Percentiles rank a stretch among this genome's conserved stretches.
Conservation (phyloP, 30 jellyfish, hydroid and myxozoan species). For the Aurelia aurita complex sp. Pacific region DNA sequence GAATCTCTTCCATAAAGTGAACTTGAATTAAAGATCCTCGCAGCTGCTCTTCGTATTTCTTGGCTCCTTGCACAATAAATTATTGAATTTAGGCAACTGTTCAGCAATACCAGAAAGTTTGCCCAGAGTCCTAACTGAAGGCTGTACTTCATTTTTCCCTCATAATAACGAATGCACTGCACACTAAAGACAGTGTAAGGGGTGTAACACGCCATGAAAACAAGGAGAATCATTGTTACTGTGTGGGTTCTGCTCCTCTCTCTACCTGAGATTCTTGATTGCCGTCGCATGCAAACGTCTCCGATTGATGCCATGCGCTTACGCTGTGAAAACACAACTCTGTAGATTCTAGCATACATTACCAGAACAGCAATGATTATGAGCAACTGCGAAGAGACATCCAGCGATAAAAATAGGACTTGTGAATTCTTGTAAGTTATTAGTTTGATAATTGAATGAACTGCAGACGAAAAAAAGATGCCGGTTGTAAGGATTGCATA, state of each 20-base stretch:
- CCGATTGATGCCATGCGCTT: no score
- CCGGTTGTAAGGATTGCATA: no score
- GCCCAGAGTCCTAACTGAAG: constrained; percentile 44
- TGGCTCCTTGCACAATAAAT: constrained; percentile 62
- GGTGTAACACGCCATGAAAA: constrained; percentile 2
- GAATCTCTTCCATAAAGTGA: neutral
- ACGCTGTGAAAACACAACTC: no score
- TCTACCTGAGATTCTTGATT: no score
- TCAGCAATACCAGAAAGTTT: constrained; percentile 35
- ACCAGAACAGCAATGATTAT: no score
- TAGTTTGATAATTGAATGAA: no score
- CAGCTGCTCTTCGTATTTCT: constrained; percentile 52
- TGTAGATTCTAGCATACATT: no score
- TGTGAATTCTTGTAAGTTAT: no score
- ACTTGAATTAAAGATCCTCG: neutral
- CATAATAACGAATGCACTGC: neutral
- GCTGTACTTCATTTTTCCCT: neutral
- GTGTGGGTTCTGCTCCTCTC: constrained; percentile 1
- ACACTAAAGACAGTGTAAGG: constrained; percentile 4
- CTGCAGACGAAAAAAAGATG: no score
- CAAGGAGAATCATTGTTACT: constrained; percentile 2
- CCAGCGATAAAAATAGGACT: no score
- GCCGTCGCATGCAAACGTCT: no score
- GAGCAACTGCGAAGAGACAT: no score
- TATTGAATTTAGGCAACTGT: constrained; percentile 55